Evolutionary conservation across 2,113 vertebrate species (phyloP).

Genomic region (Gorsachius goisagi): DNA sequence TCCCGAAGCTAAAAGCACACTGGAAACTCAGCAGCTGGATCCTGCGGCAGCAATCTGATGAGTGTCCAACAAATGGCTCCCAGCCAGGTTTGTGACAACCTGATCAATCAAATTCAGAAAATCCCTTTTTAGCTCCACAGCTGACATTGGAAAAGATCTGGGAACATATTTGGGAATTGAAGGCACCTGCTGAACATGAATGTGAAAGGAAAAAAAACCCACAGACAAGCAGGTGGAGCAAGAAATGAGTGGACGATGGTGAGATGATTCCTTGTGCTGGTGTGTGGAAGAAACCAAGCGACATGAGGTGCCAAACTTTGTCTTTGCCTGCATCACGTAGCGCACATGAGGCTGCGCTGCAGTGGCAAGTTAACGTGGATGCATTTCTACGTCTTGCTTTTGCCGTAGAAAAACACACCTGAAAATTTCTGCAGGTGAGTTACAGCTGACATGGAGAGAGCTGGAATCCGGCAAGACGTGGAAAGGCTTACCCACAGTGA

Average conservation of each 20-base stretch:
- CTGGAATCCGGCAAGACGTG: neutral
- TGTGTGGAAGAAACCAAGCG: neutral
- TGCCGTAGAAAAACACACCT: neutral
- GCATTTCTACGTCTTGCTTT: neutral
- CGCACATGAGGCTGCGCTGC: accelerated
- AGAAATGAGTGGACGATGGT: neutral
- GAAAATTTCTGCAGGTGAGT: neutral
- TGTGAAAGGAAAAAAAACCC: neutral
- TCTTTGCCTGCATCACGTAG: neutral
- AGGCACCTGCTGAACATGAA: slow-evolving; percentile 12
- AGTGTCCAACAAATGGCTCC: slow-evolving; percentile 36
- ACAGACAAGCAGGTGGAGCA: neutral
- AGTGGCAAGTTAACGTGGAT: neutral
- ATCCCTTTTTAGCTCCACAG: slow-evolving; percentile 31
- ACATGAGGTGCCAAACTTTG: neutral
- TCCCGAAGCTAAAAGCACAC: neutral
- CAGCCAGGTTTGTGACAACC: slow-evolving; percentile 53
- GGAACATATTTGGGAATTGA: slow-evolving; percentile 15
- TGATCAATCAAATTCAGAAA: slow-evolving; percentile 54
- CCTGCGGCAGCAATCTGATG: slow-evolving; percentile 20
- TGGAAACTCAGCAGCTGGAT: slow-evolving; percentile 43
- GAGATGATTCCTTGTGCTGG: neutral
- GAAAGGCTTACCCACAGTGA: neutral
- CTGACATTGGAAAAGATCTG: slow-evolving; percentile 15
- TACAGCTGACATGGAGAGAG: neutral